Base-by-base conservation (phyloP, 1,140 invertebrate species). In the Calephelis nemesis region DNA sequence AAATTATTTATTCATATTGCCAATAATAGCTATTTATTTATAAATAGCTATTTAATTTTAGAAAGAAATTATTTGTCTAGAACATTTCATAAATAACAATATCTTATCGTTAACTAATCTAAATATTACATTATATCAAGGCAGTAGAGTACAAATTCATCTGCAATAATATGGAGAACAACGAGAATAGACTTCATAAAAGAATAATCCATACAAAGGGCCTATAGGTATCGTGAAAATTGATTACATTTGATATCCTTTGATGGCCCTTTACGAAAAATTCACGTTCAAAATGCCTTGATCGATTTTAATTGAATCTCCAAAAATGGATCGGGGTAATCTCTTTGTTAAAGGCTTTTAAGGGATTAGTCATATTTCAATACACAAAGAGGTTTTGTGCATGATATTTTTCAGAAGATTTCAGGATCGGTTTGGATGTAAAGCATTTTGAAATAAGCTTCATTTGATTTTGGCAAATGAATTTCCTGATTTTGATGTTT, bases 251-350 rank as follows among this genome's bases (percentile, higher is more conserved):
- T 63, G 62, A 50, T 49, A 49, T 50, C 30, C 47, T 65, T 40
- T 64, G 15, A 64, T 30, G 45, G 42, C 12, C 11, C 19, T 48
- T 49, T 49, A 63, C 62, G 15, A 63, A 19, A 63, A 47, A 63
- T 47, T 58, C 52, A 13, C n/a, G 52, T 58, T 58, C 15, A 58
- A 78, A 74, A 75, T 69, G 76, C 67, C 73, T 75, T 75, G 77
- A 84, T 86, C 71, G 85, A 77, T 81, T 81, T 81, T 86, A 88
- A 88, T 87, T 88, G 81, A 86, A 86, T 85, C 73, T 66, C 73
- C 69, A 77, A 74, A 73, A 77, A 78, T 77, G 76, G 78, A 76
- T 73, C 39, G n/a, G 62, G 65, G 67, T 62, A 70, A 62, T 40
- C 50, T 19, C 66, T 62, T 19, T 75, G 76, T 73, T 65, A 19